Evolutionary conservation across 1,140 invertebrate species (phyloP).

Genomic region (Pogonomyrmex barbatus): DNA sequence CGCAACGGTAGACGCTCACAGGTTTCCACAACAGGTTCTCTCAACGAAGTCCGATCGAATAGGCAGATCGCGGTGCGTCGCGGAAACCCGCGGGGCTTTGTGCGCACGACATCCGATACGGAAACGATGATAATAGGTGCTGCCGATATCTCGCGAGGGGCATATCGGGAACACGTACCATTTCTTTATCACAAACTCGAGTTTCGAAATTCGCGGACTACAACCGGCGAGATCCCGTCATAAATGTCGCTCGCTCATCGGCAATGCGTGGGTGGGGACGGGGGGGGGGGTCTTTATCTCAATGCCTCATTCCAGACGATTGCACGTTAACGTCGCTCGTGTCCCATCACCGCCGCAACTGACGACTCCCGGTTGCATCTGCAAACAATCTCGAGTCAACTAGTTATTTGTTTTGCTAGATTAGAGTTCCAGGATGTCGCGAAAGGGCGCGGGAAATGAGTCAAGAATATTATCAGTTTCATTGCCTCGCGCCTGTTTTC

Average conservation of each 20-base stretch:
- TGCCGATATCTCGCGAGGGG: conserved; percentile 35
- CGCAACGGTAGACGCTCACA: neutral
- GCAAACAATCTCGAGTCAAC: conserved; percentile 40
- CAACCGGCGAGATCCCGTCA: neutral
- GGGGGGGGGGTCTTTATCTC: conserved; percentile 31
- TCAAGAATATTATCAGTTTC: conserved; percentile 30
- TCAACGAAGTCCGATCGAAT: neutral
- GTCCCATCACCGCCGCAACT: conserved; percentile 11
- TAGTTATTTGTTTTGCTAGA: conserved; percentile 49
- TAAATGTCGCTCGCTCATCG: conserved; percentile 15
- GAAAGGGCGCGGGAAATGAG: neutral
- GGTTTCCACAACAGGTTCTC: conserved; percentile 10
- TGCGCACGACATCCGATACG: conserved; percentile 15
- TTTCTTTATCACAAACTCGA: conserved; percentile 25
- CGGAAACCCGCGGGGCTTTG: conserved; percentile 25
- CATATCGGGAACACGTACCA: neutral
- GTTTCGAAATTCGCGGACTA: neutral
- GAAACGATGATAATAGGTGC: neutral
- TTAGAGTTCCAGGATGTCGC: conserved; percentile 14
- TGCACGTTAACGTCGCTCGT: conserved; percentile 34
- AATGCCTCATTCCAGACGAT: conserved; percentile 49
- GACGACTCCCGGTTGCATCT: conserved; percentile 33
- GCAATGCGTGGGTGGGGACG: neutral
- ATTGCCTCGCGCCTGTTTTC: conserved; percentile 15
- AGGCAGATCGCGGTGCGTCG: conserved; percentile 9